Conservation (phyloP, 1,140 invertebrate species). For the Psilanteris sp. region DNA sequence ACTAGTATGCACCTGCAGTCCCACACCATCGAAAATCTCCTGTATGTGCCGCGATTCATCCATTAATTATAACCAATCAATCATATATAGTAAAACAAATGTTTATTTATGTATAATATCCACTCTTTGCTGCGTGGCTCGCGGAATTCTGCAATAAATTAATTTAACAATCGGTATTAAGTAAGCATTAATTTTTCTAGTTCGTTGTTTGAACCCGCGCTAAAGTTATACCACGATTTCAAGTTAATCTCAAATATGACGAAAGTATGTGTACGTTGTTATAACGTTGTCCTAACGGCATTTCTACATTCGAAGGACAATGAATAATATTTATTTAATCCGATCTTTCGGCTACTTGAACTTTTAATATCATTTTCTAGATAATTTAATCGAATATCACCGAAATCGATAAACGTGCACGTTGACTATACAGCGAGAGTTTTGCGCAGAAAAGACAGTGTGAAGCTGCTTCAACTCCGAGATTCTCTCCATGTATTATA, state of each 20-base stretch:
- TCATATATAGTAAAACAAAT: slow-evolving; percentile 23
- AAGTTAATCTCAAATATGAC: background rate
- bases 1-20: slow-evolving; percentile 35
- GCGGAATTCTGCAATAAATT: background rate
- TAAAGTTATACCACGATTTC: too few relatives aligned
- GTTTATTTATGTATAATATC: too few relatives aligned
- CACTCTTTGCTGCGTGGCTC: too few relatives aligned
- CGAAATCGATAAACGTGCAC: slow-evolving; percentile 56
- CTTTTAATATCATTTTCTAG: slow-evolving; percentile 62
- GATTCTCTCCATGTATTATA: slow-evolving; percentile 53
- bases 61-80: slow-evolving; percentile 27
- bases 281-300: too few relatives aligned
- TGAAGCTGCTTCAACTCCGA: slow-evolving; percentile 23
- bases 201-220: too few relatives aligned
- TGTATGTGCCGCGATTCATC: slow-evolving; percentile 25
- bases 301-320: slow-evolving; percentile 13
- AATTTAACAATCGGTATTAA: background rate
- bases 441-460: slow-evolving; percentile 48
- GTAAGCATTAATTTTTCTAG: too few relatives aligned
- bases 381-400: slow-evolving; percentile 58
- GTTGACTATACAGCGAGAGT: slow-evolving; percentile 48
- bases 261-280: slow-evolving; percentile 12
- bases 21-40: too few relatives aligned
- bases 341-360: slow-evolving; percentile 47
- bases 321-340: slow-evolving; percentile 55